Evolutionary conservation across 2,113 vertebrate genomes (phyloP), one percentile per base, ranked within the genome.

Genomic region (Phalacrocorax brasilianus): DNA sequence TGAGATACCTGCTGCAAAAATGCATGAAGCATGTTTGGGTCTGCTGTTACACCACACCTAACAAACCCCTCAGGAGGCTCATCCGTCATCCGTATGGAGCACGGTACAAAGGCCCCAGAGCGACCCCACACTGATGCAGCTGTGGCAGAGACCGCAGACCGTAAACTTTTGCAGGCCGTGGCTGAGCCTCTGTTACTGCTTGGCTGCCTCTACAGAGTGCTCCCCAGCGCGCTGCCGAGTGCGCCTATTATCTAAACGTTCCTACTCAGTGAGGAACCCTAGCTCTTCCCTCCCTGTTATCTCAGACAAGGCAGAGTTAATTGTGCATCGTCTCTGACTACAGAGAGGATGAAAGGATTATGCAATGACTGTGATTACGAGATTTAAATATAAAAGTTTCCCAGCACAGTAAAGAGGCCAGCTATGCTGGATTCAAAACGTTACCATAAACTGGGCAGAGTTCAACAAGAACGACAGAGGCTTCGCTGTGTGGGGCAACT

Each of bases 161-260:
- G 2, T 2, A 42, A 68, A 38, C 26, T 30, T 42, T 50, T 62
- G 28, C 38, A 66, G 55, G 18, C 11, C 33, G 23, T 0, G 1
- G 12, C 11, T 2, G 9, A 72, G 26, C 8, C 47, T 44, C 45
- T 40, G 5, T 32, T 40, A 68, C 11, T 33, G 18, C 38, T 17
- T 20, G 28, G 38, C 4, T 62, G 65, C 55, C 80, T 38, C 74
- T 30, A 53, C 30, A 27, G 5, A 24, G 24, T 5, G 19, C 35
- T 71, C 20, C 19, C 44, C 38, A 33, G 33, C 1, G 1, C 16
- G 17, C 30, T 6, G 5, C 32, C 40, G 0, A 42, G 45, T 2
- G 0, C 5, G 10, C 1, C 0, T 5, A 22, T 24, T 42, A 77
- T 6, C 32, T 16, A 27, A 38, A 59, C 7, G n/a, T 4, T 77